Evolutionary conservation across 2,797 vertebrate genomes (phyloP).

Genomic region (Falco rusticolus): DNA sequence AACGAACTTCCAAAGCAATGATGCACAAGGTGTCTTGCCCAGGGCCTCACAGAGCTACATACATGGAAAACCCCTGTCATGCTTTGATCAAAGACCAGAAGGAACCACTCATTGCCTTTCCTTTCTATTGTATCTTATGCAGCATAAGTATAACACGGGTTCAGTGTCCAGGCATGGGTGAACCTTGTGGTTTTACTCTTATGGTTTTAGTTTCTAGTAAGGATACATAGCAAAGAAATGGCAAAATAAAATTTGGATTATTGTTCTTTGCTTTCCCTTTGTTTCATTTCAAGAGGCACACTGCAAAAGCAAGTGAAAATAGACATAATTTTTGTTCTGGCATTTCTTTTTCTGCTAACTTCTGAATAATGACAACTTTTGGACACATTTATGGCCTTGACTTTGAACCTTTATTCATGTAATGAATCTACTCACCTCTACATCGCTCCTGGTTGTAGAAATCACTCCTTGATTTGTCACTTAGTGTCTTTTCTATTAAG

Average conservation of each 20-base stretch:
- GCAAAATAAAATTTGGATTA: not conserved
- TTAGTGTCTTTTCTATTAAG: constrained; percentile 30
- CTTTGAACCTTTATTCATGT: not conserved
- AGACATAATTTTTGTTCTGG: not conserved
- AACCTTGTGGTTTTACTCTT: not conserved
- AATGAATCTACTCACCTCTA: not conserved
- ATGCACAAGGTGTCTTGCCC: not conserved
- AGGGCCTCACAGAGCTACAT: not conserved
- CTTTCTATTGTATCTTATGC: not conserved
- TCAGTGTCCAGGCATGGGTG: not conserved
- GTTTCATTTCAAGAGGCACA: not conserved
- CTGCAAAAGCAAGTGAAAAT: not conserved
- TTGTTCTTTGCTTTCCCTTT: not conserved
- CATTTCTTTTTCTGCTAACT: not conserved
- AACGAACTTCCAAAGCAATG: not conserved
- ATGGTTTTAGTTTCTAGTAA: not conserved
- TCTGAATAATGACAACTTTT: not conserved
- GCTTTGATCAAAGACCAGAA: not conserved
- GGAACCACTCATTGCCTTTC: not conserved
- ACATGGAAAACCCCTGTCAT: not conserved
- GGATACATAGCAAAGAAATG: not conserved
- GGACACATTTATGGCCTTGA: not conserved
- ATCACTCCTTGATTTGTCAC: not conserved
- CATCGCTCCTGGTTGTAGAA: not conserved
- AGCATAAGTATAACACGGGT: not conserved